Base-by-base conservation (phyloP, 2,797 vertebrate genomes). In the Thunnus albacares region DNA sequence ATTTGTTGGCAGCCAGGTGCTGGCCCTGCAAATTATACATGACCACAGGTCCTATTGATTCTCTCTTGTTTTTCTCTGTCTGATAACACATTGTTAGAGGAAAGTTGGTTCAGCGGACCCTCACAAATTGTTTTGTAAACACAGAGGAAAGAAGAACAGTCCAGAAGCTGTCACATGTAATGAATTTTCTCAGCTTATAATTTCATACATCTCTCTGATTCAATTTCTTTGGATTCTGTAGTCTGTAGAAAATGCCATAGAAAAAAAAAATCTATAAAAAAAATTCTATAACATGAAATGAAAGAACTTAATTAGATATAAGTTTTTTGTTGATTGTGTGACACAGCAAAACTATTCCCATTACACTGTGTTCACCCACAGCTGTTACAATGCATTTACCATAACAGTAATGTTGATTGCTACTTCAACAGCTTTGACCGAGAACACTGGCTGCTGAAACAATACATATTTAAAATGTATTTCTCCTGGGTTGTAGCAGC, bases 1-100 rank as follows among this genome's bases (percentile, higher is more conserved):
- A 88, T 92, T 91, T 89, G 87, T 93, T 90, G 86, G 90, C 86
- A 91, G 91, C 90, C 90, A 92, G 92, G 90, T 92, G 90, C 88
- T 89, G 89, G 91, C 83, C 89, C 85, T 90, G 90, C 90, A 93
- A 94, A 95, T 94, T 94, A 94, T 94, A 94, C 91, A 94, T 91
- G 92, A 92, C 89, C 91, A 91, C 89, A 81, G 88, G 88, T 91
- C 69, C 79, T 94, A 95, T 95, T 91, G 93, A 95, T 94, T 93
- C 88, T 87, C 87, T 90, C 81, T 90, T 94, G 92, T 94, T 94
- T 94, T 94, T 92, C 89, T 92, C 89, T 82, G 83, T 94, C 89
- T 93, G 90, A 91, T 90, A 92, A 88, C 87, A 92, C 87, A 87
- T 92, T 93, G 91, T 92, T 93, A 88, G 89, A 89, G 83, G 83